These are phyloP conservation scores for Acinonyx jubatus DNA, from an alignment of 2,113 vertebrate species.

Conservation along the genomic window DNA sequence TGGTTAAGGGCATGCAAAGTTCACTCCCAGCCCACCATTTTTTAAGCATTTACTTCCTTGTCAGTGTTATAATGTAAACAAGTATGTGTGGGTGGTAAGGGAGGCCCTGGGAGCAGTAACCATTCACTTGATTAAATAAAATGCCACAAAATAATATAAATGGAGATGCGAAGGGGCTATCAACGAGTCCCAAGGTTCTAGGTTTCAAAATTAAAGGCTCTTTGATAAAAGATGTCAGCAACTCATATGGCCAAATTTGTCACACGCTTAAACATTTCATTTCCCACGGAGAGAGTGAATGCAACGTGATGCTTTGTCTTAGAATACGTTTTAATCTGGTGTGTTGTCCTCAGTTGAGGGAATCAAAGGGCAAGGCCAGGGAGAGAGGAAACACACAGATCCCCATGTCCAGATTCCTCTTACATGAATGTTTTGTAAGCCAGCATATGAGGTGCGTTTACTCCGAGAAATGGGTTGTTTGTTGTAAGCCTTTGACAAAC, in stretches of 20 bases:
- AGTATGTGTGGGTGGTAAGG: conserved; percentile 52
- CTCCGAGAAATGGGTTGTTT: not conserved
- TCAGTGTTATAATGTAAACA: conserved; percentile 63
- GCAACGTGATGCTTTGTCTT: not conserved
- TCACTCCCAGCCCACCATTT: conserved; percentile 58
- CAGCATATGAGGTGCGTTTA: not conserved
- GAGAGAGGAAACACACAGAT: not conserved
- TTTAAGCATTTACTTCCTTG: conserved; percentile 69
- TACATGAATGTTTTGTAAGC: not conserved
- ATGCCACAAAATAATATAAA: conserved; percentile 54
- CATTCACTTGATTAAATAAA: conserved; percentile 67
- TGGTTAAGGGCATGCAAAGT: conserved; percentile 63
- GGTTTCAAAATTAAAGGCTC: conserved; percentile 47
- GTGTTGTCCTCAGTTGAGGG: not conserved
- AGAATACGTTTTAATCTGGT: not conserved
- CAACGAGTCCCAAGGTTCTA: not conserved
- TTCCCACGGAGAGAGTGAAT: not conserved
- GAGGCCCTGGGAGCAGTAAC: conserved; percentile 57
- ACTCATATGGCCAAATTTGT: not conserved
- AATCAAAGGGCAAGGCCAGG: not conserved
- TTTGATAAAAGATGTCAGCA: not conserved
- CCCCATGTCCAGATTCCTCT: not conserved
- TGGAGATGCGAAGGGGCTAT: not conserved
- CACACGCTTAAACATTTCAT: not conserved
- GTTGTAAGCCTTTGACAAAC: not conserved